These are phyloP conservation scores for Polyommatus icarus DNA, from an alignment of 2,888 invertebrate genomes.

Conservation along the genomic window DNA sequence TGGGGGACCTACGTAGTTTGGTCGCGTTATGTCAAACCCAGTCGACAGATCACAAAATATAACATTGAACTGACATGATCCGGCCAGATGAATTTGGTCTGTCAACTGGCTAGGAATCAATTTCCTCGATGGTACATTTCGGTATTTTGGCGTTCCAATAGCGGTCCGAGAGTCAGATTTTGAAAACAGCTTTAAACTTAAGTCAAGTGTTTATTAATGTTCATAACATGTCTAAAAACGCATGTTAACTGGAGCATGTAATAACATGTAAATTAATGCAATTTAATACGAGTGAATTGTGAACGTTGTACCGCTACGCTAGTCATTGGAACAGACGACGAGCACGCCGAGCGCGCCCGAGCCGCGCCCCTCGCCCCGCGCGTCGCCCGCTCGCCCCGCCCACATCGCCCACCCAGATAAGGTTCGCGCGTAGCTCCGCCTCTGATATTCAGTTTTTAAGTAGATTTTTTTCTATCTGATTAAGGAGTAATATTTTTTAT, in stretches of 20 bases:
- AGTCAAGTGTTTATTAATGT: background rate
- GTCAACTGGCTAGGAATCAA: too few species aligned
- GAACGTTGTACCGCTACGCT: constrained; percentile 19
- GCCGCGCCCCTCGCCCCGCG: constrained; percentile 45
- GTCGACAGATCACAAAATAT: too few species aligned
- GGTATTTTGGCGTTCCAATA: too few species aligned
- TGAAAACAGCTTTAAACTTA: too few species aligned
- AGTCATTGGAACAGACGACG: constrained; percentile 38
- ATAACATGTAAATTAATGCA: background rate
- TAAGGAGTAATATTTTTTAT: background rate
- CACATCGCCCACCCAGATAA: constrained; percentile 35
- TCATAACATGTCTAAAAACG: background rate
- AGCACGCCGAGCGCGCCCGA: constrained; percentile 44
- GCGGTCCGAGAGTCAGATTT: too few species aligned
- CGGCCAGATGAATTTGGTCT: too few species aligned
- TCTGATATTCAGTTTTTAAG: background rate
- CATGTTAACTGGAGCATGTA: background rate
- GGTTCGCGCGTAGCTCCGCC: constrained; percentile 36
- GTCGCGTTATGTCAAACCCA: too few species aligned
- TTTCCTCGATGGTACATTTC: too few species aligned
- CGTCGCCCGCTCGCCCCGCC: constrained; percentile 39
- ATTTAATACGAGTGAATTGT: constrained; percentile 4
- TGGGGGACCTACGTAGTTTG: too few species aligned
- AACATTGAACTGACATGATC: too few species aligned
- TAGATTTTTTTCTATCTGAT: background rate